Base-by-base conservation (phyloP, 2,888 invertebrate species). In the Lithophane semibrunnea region DNA sequence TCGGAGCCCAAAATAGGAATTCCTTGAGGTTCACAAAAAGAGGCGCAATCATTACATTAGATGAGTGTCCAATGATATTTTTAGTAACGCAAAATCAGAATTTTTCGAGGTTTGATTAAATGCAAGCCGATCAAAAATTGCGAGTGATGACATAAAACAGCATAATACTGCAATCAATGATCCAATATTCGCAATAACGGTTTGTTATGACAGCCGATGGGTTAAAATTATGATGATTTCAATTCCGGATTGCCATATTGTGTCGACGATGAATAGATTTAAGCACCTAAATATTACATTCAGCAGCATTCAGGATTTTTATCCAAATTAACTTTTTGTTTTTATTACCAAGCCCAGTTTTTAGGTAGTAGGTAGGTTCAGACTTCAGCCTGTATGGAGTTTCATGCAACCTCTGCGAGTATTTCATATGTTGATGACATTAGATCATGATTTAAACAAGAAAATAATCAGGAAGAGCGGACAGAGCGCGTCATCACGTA, bases 181-280 rank as follows among this genome's bases (percentile, higher is more conserved):
- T 56, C 29, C 5, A 10, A 47, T 70, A 75, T 44, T 70, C 21
- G 37, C 18, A 61, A 66, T 75, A 69, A 66, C 49, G 44, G 69
- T 49, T 29, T 42, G 69, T 70, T 70, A 47, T 56, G 67, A 18
- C 49, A 58, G 44, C 68, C 42, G 80, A 67, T 58, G 29, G 42
- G 16, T 61, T 60, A n/a, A 70, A 60, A 70, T 75, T 61, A 70
- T 80, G 69, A 65, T 61, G 68, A 75, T 66, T 80, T 80, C 54
- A 76, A 58, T 79, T 68, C 66, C 24, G 10, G 29, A 80, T 80
- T 80, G 75, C 54, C 75, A 75, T 80, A 69, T 56, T 80, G 69
- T 75, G 65, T 66, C 29, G 18, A 44, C 65, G 18, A 47, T 65
- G 58, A 72, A 72, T 72, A 54, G 72, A 64, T 78, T 72, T 72